These are phyloP conservation scores for Girardia tigrina DNA, from an alignment of 2,888 invertebrate species.

Conservation along the genomic window DNA sequence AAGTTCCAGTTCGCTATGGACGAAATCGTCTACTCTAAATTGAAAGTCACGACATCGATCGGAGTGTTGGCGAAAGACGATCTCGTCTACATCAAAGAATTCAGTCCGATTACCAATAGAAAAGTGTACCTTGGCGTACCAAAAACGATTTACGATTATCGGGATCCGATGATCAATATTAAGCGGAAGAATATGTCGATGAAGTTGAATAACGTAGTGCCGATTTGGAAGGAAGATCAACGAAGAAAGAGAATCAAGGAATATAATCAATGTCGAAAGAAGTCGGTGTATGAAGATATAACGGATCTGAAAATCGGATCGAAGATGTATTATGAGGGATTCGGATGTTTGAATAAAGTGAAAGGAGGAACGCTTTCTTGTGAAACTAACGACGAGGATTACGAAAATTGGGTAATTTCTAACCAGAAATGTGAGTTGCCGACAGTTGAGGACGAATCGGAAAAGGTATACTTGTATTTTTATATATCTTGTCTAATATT, in stretches of 20 bases:
- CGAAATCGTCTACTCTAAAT: background rate
- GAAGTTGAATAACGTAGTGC: background rate
- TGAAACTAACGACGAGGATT: background rate
- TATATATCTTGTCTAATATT: too few species aligned
- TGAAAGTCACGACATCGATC: background rate
- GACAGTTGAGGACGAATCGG: background rate
- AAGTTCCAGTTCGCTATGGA: background rate
- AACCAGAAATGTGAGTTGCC: background rate
- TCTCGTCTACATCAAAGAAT: background rate
- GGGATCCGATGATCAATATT: background rate
- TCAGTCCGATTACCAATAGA: background rate
- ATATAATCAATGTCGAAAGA: slow-evolving; percentile 19
- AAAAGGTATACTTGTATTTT: too few species aligned
- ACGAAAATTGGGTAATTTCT: background rate
- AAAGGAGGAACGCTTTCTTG: background rate
- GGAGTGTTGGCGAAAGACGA: background rate
- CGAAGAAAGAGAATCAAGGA: slow-evolving; percentile 5
- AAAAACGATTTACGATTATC: background rate
- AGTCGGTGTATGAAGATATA: background rate
- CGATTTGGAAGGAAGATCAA: slow-evolving; percentile 6
- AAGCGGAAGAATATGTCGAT: background rate
- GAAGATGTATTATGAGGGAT: background rate
- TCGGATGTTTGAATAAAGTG: background rate
- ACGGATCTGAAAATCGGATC: background rate
- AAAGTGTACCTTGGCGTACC: background rate